Percentiles rank a stretch among this genome's conserved stretches.
phyloP scores from a whole-genome alignment of 2,113 vertebrate species.

The Triplophysa dalaica region DNA sequence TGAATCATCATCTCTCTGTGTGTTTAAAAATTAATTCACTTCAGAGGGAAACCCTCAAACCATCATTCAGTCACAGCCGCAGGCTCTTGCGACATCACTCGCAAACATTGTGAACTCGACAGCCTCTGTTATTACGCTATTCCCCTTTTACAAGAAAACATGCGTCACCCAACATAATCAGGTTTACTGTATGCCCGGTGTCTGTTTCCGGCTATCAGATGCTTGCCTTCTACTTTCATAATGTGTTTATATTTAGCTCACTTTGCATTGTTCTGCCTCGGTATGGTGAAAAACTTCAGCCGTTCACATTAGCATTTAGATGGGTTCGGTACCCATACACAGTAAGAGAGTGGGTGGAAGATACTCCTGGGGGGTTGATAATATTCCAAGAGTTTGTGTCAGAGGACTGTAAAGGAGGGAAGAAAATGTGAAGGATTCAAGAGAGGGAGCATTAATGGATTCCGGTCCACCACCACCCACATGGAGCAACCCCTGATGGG shows the following conservation, averaged over 20 bases:
- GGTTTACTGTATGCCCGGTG: not conserved
- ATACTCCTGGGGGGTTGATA: not conserved
- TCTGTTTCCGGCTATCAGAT: conserved; percentile 30
- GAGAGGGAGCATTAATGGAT: conserved; percentile 11
- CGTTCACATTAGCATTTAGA: conserved; percentile 57
- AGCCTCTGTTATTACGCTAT: conserved; percentile 16
- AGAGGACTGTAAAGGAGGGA: not conserved
- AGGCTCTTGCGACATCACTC: not conserved
- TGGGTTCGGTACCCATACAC: conserved; percentile 41
- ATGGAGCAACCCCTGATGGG: conserved; percentile 1
- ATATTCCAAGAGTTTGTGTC: conserved; percentile 22
- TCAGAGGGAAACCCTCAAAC: not conserved
- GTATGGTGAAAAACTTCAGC: conserved; percentile 15
- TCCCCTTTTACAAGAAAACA: conserved; percentile 13
- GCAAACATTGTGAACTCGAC: conserved; percentile 1
- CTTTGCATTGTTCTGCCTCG: conserved; percentile 30
- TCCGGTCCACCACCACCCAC: conserved; percentile 3
- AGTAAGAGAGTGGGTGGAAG: conserved; percentile 29
- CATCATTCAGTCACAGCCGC: conserved; percentile 22
- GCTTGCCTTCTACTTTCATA: conserved; percentile 24
- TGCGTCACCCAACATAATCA: conserved; percentile 19
- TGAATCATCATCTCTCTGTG: not conserved
- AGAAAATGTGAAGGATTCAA: not conserved
- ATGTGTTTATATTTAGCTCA: conserved; percentile 33
- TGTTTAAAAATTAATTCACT: conserved; percentile 1